Conservation (phyloP, 2,888 invertebrate species). For the Pristionchus arcanus region DNA sequence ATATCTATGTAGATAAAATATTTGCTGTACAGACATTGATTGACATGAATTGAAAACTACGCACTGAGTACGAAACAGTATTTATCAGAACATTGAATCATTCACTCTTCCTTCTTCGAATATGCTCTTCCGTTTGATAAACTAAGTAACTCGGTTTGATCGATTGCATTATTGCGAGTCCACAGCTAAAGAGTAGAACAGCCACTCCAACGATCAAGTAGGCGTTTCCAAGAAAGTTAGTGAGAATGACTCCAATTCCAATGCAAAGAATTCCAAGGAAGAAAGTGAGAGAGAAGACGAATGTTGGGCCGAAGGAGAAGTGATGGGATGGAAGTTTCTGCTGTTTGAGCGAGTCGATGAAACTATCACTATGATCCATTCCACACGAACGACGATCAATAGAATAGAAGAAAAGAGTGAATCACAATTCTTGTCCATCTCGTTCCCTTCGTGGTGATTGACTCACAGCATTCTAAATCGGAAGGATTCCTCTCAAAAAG, state of each 20-base stretch:
- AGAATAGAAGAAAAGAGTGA: slow-evolving; percentile 57
- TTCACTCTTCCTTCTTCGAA: neutral
- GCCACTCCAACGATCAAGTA: neutral
- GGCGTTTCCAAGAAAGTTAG: neutral
- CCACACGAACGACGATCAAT: neutral
- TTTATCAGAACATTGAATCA: neutral
- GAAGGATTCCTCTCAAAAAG: no score
- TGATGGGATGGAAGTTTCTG: slow-evolving; percentile 23
- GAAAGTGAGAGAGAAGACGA: neutral
- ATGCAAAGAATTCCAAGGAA: slow-evolving; percentile 8
- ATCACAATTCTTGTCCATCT: slow-evolving; percentile 55
- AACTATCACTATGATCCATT: neutral
- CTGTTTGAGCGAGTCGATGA: neutral
- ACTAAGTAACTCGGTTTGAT: neutral
- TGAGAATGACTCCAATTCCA: neutral
- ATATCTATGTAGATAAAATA: neutral
- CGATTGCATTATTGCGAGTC: neutral
- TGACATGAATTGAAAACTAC: neutral
- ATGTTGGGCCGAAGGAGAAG: no score
- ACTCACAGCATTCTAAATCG: no score
- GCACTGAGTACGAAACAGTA: no score
- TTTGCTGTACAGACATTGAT: neutral
- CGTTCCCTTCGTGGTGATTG: no score
- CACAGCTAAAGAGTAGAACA: neutral
- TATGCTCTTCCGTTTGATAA: neutral